Conservation (phyloP, 2,888 invertebrate genomes). For the Cynaeus angustus region DNA sequence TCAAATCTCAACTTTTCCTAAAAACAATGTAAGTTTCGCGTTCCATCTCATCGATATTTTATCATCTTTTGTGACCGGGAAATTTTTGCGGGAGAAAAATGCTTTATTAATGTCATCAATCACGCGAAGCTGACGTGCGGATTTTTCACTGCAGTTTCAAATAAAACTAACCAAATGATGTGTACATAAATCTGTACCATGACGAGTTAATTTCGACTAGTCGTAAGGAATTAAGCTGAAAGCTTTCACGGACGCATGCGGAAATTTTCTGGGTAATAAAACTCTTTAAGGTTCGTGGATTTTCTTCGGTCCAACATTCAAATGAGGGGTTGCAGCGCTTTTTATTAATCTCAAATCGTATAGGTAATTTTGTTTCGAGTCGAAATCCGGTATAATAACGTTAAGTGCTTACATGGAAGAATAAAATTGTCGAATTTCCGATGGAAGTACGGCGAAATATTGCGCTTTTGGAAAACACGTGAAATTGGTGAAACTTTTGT, state of each 20-base stretch:
- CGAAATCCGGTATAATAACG: slow-evolving; percentile 15
- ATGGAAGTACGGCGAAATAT: too few relatives aligned
- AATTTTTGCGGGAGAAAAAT: slow-evolving; percentile 39
- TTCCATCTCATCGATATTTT: slow-evolving; percentile 27
- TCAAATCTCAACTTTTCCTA: slow-evolving; percentile 3
- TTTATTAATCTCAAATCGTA: slow-evolving; percentile 20
- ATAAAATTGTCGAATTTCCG: slow-evolving; percentile 18
- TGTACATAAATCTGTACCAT: slow-evolving; percentile 33
- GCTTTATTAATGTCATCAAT: slow-evolving; percentile 45
- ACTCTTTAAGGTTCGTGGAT: slow-evolving; percentile 4
- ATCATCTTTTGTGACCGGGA: slow-evolving; percentile 33
- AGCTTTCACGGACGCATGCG: slow-evolving; percentile 6
- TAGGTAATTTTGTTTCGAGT: not conserved
- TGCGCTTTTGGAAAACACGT: too few relatives aligned
- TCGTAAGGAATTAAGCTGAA: not conserved
- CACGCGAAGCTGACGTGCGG: slow-evolving; percentile 33
- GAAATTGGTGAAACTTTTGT: too few relatives aligned
- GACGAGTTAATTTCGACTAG: slow-evolving; percentile 30
- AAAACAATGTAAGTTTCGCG: slow-evolving; percentile 11
- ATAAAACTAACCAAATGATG: slow-evolving; percentile 35
- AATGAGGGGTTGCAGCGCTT: slow-evolving; percentile 2
- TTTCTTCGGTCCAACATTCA: slow-evolving; percentile 9
- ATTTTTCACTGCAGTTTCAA: slow-evolving; percentile 31
- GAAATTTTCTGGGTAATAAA: slow-evolving; percentile 32
- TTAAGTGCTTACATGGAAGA: slow-evolving; percentile 17